phyloP scores from a whole-genome alignment of 2,888 invertebrate genomes.

The Amiota communis region DNA sequence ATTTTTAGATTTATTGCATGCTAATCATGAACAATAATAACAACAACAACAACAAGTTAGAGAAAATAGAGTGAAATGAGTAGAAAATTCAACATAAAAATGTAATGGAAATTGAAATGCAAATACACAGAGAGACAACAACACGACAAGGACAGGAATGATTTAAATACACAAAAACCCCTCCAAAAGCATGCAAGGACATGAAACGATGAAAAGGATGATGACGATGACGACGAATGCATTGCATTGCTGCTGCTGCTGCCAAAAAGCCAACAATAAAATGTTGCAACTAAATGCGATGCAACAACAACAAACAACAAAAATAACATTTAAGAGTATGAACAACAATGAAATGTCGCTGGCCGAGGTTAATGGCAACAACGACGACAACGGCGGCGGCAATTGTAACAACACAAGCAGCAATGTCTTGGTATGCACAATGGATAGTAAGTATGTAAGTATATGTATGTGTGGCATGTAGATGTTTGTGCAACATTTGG shows the following conservation, averaged over 20 bases:
- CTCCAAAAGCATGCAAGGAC: no score
- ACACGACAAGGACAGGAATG: slow-evolving; percentile 46
- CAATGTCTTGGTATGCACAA: not conserved
- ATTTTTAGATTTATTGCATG: slow-evolving; percentile 65
- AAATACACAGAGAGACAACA: slow-evolving; percentile 63
- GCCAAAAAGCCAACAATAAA: slow-evolving; percentile 66
- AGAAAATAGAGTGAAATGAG: slow-evolving; percentile 37
- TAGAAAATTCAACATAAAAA: slow-evolving; percentile 53
- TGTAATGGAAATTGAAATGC: slow-evolving; percentile 67
- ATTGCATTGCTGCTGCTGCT: slow-evolving; percentile 32
- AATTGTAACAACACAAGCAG: not conserved
- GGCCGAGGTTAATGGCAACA: slow-evolving; percentile 14
- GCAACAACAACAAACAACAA: slow-evolving; percentile 13
- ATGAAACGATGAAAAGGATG: slow-evolving; percentile 51
- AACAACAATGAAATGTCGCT: slow-evolving; percentile 22
- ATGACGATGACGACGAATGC: slow-evolving; percentile 15
- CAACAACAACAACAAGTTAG: not conserved
- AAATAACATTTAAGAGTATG: not conserved
- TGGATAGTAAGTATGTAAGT: not conserved
- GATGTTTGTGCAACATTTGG: slow-evolving; percentile 28
- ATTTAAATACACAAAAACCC: no score
- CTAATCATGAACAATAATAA: slow-evolving; percentile 61
- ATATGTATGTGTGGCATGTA: slow-evolving; percentile 7
- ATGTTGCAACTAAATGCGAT: slow-evolving; percentile 65
- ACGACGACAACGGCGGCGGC: not conserved